Percentiles rank a stretch among this genome's conserved stretches.
Conservation (phyloP, 2,888 invertebrate species). For the Toxonevra muliebris region DNA sequence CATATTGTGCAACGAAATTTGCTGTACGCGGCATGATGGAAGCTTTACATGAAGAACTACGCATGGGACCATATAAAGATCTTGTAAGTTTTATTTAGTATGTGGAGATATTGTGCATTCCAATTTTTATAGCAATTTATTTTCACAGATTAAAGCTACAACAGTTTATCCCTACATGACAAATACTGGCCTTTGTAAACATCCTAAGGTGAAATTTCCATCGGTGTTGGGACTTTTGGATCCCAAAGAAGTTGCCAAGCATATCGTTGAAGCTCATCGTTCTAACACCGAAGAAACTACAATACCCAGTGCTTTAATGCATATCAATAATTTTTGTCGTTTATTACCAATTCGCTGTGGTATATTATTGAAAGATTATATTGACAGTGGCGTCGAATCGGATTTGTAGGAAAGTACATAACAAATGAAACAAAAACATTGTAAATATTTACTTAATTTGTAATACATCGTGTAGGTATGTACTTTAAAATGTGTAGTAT, state of each 20-base stretch:
- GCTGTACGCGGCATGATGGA: conserved; percentile 89
- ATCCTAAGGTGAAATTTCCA: conserved; percentile 78
- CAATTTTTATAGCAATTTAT: conserved; percentile 1
- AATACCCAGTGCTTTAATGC: conserved; percentile 71
- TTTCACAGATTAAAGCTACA: conserved; percentile 76
- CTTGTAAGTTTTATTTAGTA: conserved; percentile 44
- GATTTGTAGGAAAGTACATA: conserved; percentile 51
- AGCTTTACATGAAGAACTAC: conserved; percentile 79
- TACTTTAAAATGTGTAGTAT: too few species aligned
- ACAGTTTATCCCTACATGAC: conserved; percentile 89
- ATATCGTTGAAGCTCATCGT: conserved; percentile 76
- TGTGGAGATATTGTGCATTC: conserved; percentile 40
- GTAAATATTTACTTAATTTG: too few species aligned
- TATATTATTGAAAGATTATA: conserved; percentile 70
- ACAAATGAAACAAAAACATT: too few species aligned
- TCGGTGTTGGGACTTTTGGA: conserved; percentile 73
- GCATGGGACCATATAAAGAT: conserved; percentile 65
- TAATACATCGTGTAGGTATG: too few species aligned
- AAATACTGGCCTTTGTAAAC: conserved; percentile 84
- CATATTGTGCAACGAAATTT: conserved; percentile 83
- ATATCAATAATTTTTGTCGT: conserved; percentile 70
- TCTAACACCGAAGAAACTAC: conserved; percentile 70
- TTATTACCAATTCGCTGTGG: conserved; percentile 69
- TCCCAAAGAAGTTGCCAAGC: conserved; percentile 72
- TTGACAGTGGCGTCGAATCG: conserved; percentile 74